Evolutionary conservation across 2,888 invertebrate genomes (phyloP).

Genomic region (Diarsia rubi): DNA sequence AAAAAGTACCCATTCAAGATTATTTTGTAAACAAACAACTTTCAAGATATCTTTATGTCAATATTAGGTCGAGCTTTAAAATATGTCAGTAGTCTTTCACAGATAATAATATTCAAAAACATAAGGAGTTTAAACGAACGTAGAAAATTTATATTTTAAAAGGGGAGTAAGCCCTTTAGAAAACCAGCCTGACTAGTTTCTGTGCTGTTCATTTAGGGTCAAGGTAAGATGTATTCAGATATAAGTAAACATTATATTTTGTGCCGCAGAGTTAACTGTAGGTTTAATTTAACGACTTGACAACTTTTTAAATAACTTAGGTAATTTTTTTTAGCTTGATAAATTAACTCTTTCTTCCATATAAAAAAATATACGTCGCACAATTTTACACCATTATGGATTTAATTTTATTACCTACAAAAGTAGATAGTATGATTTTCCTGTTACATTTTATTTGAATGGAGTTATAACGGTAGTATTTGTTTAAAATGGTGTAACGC

Average conservation of each 20-base stretch:
- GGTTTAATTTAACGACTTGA: slow-evolving; percentile 17
- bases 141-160: slow-evolving; percentile 65
- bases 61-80: slow-evolving; percentile 38
- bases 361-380: background rate
- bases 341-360: background rate
- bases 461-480: background rate
- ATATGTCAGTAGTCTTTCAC: slow-evolving; percentile 10
- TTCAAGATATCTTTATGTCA: slow-evolving; percentile 27
- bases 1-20: slow-evolving; percentile 22
- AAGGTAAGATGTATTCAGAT: slow-evolving; percentile 66
- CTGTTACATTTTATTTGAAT: slow-evolving; percentile 37
- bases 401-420: slow-evolving; percentile 20
- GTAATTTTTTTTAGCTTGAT: slow-evolving; percentile 1
- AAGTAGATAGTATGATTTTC: slow-evolving; percentile 34
- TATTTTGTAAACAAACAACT: slow-evolving; percentile 40
- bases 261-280: slow-evolving; percentile 14
- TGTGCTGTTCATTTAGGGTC: slow-evolving; percentile 74
- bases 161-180: slow-evolving; percentile 75
- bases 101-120: slow-evolving; percentile 45
- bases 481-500: background rate
- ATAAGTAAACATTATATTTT: slow-evolving; percentile 41
- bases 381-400: slow-evolving; percentile 1
- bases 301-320: background rate
- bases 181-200: slow-evolving; percentile 79
- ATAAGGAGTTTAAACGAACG: slow-evolving; percentile 35